Percentiles rank a stretch among this genome's conserved stretches.
Evolutionary conservation across 35 echinoderm and acorn worm genomes (phyloP).

Genomic region (Nesometra sesokonis): DNA sequence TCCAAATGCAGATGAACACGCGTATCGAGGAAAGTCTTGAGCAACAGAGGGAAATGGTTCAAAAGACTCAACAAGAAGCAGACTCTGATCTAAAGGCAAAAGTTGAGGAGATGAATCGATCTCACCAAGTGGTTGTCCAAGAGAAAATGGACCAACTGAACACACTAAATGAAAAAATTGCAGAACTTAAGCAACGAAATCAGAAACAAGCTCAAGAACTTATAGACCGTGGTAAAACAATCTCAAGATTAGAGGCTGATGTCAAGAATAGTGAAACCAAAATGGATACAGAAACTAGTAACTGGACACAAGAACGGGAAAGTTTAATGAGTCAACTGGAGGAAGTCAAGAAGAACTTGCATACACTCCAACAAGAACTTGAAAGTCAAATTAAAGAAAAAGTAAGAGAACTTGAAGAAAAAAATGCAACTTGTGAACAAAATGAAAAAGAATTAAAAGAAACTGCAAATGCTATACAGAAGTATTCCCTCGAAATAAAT

Average conservation of each 20-base stretch:
- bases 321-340: not conserved
- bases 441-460: slow-evolving; percentile 34
- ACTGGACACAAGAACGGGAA: not conserved
- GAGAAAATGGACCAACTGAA: slow-evolving; percentile 89
- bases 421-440: slow-evolving; percentile 7
- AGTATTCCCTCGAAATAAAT: slow-evolving; percentile 33
- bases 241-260: slow-evolving; percentile 21
- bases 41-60: not conserved
- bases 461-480: slow-evolving; percentile 43
- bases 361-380: slow-evolving; percentile 13
- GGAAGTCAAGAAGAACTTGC: slow-evolving; percentile 5
- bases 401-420: slow-evolving; percentile 18
- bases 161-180: slow-evolving; percentile 50
- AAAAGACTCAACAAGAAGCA: not conserved
- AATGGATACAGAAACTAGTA: slow-evolving; percentile 33
- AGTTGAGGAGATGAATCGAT: slow-evolving; percentile 60
- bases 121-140: slow-evolving; percentile 61
- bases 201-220: not conserved
- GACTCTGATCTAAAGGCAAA: slow-evolving; percentile 14
- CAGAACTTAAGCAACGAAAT: slow-evolving; percentile 61
- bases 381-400: not conserved
- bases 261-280: slow-evolving; percentile 31
- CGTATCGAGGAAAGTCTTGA: not conserved
- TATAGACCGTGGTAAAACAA: not conserved
- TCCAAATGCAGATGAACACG: slow-evolving; percentile 71